phyloP scores from a whole-genome alignment of 2,797 vertebrate genomes.

The Pangasius larnaudii region DNA sequence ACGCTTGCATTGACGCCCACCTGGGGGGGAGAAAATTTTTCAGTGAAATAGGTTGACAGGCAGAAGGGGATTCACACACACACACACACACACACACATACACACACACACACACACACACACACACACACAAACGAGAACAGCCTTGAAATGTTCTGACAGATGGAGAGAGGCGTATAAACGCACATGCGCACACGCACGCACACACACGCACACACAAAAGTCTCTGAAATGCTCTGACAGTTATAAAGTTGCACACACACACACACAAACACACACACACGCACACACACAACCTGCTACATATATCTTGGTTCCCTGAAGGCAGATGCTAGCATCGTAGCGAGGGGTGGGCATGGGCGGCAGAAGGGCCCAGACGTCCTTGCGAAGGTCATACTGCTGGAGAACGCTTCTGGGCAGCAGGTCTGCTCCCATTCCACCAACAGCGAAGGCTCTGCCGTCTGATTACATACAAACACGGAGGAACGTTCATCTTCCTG shows the following conservation, averaged over 20 bases:
- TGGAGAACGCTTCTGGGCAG: slow-evolving; percentile 90
- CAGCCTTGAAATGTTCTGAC: slow-evolving; percentile 43
- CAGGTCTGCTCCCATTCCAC: slow-evolving; percentile 93
- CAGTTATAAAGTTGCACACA: slow-evolving; percentile 20
- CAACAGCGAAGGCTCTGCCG: slow-evolving; percentile 87
- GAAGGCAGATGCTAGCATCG: slow-evolving; percentile 85
- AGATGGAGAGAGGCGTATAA: slow-evolving; percentile 37
- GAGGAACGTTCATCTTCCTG: slow-evolving; percentile 8
- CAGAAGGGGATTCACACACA: slow-evolving; percentile 22
- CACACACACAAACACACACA: slow-evolving; percentile 32
- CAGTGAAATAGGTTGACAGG: slow-evolving; percentile 32
- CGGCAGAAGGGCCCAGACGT: slow-evolving; percentile 92
- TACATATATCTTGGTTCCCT: slow-evolving; percentile 91
- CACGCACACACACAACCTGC: slow-evolving; percentile 77
- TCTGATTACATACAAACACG: slow-evolving; percentile 71
- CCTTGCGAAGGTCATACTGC: slow-evolving; percentile 94
- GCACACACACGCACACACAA: slow-evolving; percentile 17
- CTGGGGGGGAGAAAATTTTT: slow-evolving; percentile 64
- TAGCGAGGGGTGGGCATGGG: slow-evolving; percentile 94
- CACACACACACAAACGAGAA: slow-evolving; percentile 4
- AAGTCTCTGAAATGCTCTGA: slow-evolving; percentile 29
- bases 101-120: slow-evolving; percentile 18
- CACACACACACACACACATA: neutral
- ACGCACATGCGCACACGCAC: slow-evolving; percentile 6
- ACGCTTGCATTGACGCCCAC: slow-evolving; percentile 92